Evolutionary conservation across 2,888 invertebrate genomes (phyloP), one percentile per base, ranked within the genome.

Genomic region (Drosophila austrosaltans): DNA sequence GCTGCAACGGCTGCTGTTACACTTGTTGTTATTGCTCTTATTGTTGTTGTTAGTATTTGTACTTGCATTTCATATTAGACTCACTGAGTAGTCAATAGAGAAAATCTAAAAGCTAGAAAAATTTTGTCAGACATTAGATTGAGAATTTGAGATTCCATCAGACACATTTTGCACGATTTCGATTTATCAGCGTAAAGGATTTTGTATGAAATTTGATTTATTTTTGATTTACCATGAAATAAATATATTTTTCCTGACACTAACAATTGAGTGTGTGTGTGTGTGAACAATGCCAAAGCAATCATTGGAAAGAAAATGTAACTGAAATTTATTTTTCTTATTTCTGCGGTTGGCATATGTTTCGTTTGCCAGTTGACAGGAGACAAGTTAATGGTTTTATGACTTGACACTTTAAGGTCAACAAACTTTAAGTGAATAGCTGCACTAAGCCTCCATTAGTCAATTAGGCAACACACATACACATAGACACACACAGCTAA

Each of bases 391-490:
- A 44, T 63, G 44, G 61, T 61, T 72, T 69, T 69, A 77, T 64
- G 66, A 66, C 28, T 63, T 63, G 75, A 68, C 54, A 54, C 74
- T 77, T 79, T 77, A 78, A 73, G 76, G 69, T 83, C 76, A 81
- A 74, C 63, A 75, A 66, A 69, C 83, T 69, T 63, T 74, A 73
- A 40, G 72, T 71, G 75, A 73, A 78, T 78, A 81, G 74, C 44
- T 63, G 71, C 75, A 40, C 66, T 79, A 81, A 85, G 73, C 76
- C 72, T 53, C 79, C 77, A 83, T 83, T 83, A 83, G 77, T 87
- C 87, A 82, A 82, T 83, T 86, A 44, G 68, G 44, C 53, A 81
- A 83, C 75, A 71, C 63, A 68, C 40, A 59, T 6, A 30, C 5
- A 30, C 6, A 30, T 6, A 30, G 3, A 28, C 28, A 32, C 32